These are phyloP conservation scores for Phylloscopus collybita DNA, from an alignment of 2,797 vertebrate species.

Conservation along the genomic window DNA sequence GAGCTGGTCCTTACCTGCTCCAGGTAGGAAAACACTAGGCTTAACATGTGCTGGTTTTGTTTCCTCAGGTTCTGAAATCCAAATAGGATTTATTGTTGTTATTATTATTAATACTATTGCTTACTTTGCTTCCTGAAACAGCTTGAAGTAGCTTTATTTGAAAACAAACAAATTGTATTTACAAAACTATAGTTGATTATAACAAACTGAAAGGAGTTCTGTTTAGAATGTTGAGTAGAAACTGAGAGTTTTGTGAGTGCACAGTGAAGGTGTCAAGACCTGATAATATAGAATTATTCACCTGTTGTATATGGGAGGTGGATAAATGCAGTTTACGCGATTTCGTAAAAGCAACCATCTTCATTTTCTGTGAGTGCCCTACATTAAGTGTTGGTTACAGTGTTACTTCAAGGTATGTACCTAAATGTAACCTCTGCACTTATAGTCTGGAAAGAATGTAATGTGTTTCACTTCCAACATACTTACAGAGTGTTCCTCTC, in stretches of 20 bases:
- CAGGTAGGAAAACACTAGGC: constrained; percentile 76
- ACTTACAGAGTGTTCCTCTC: not conserved
- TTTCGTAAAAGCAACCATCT: not conserved
- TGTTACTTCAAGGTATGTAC: constrained; percentile 18
- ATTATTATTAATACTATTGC: not conserved
- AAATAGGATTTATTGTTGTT: constrained; percentile 11
- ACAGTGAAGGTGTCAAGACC: not conserved
- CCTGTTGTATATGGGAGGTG: not conserved
- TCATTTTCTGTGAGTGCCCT: not conserved
- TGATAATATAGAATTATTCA: not conserved
- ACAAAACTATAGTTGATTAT: not conserved
- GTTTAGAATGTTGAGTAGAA: constrained; percentile 24
- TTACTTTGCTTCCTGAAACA: constrained; percentile 34
- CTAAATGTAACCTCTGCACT: constrained; percentile 2
- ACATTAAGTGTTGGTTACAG: constrained; percentile 20
- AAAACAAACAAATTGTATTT: constrained; percentile 45
- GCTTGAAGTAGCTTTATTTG: constrained; percentile 40
- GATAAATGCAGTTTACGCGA: not conserved
- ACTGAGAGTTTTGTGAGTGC: constrained; percentile 23
- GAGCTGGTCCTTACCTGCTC: constrained; percentile 78
- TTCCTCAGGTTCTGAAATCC: constrained; percentile 47
- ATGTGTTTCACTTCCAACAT: not conserved
- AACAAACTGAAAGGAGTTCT: constrained; percentile 40
- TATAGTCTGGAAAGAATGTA: not conserved
- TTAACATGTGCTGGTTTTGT: constrained; percentile 53